Conservation (phyloP, 2,113 vertebrate genomes). For the Abramis brama region DNA sequence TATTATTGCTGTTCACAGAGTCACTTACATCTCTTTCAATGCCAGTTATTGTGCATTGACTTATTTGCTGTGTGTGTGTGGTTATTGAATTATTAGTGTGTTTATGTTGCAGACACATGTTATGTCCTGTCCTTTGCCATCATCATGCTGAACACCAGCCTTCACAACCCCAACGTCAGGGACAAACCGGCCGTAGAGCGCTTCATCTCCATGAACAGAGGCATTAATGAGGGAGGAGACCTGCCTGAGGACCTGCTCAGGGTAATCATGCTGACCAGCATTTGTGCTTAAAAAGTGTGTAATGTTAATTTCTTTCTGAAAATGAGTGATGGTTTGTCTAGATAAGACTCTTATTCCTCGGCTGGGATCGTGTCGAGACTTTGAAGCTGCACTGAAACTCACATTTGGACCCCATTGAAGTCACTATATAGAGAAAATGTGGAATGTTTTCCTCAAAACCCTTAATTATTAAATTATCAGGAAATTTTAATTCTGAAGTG, state of each 20-base stretch:
- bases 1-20: neutral
- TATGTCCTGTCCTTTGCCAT: slow-evolving; percentile 96
- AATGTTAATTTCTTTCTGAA: too few relatives aligned
- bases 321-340: too few relatives aligned
- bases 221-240: slow-evolving; percentile 97
- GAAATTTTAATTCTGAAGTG: too few relatives aligned
- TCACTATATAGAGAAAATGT: too few relatives aligned
- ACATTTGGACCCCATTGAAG: too few relatives aligned
- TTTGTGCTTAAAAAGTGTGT: too few relatives aligned
- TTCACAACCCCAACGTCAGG: slow-evolving; percentile 96
- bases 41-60: neutral
- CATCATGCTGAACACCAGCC: slow-evolving; percentile 98
- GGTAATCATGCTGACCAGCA: slow-evolving; percentile 67
- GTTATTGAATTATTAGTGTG: neutral
- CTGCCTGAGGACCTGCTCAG: slow-evolving; percentile 94
- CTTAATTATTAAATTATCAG: too few relatives aligned
- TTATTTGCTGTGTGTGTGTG: neutral
- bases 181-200: slow-evolving; percentile 96
- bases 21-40: too few relatives aligned
- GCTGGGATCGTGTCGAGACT: too few relatives aligned
- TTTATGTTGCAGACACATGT: slow-evolving; percentile 85
- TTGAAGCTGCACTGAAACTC: too few relatives aligned
- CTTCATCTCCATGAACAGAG: slow-evolving; percentile 98
- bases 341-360: too few relatives aligned
- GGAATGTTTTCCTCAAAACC: too few relatives aligned